Percentiles rank a stretch among this genome's conserved stretches.
Evolutionary conservation across 2,113 vertebrate species (phyloP).

Genomic region (Odocoileus hemionus): DNA sequence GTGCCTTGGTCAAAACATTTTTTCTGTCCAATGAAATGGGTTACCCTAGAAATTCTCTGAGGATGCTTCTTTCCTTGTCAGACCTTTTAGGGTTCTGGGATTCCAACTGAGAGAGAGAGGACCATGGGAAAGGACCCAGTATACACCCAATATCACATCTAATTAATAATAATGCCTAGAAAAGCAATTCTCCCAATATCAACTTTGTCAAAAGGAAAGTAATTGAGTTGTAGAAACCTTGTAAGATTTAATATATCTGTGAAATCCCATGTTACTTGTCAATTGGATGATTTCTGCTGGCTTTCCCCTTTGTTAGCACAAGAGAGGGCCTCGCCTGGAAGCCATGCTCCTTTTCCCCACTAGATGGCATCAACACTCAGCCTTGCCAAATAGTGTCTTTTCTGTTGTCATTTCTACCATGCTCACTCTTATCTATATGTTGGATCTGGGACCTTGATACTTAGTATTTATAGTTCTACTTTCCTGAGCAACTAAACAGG

Average conservation of each 20-base stretch:
- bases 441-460: not conserved
- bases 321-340: not conserved
- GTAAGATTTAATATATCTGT: not conserved
- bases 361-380: constrained; percentile 65
- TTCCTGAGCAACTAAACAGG: not conserved
- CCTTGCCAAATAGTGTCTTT: not conserved
- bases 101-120: not conserved
- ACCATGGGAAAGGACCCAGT: not conserved
- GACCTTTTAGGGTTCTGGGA: not conserved
- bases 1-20: not conserved
- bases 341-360: constrained; percentile 28
- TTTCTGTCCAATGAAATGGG: not conserved
- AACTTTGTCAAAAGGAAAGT: not conserved
- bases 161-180: not conserved
- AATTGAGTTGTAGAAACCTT: not conserved
- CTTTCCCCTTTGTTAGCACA: not conserved
- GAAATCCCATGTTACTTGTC: not conserved
- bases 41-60: not conserved
- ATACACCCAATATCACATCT: not conserved
- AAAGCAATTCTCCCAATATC: not conserved
- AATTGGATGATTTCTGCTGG: not conserved
- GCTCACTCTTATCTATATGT: not conserved
- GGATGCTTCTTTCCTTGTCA: not conserved
- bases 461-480: constrained; percentile 20
- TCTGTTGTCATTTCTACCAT: not conserved